Percentiles rank a stretch among this genome's conserved stretches.
Evolutionary conservation across 1,140 invertebrate species (phyloP).

Genomic region (Drosophila kanapiae): DNA sequence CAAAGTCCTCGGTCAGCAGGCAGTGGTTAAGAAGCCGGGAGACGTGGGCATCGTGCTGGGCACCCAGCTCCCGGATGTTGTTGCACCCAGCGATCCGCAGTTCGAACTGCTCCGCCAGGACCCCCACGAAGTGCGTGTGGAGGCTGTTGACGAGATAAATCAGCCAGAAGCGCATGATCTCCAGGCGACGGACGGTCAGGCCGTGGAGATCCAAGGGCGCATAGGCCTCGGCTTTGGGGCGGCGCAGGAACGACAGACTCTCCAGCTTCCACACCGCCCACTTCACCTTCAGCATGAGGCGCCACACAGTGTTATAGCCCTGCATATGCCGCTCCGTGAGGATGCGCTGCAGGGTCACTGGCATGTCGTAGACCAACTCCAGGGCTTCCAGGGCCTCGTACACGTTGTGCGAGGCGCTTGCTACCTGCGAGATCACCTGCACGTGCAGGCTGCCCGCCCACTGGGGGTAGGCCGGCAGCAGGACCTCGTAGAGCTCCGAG

Average conservation of each 20-base stretch:
- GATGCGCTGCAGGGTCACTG: conserved; percentile 50
- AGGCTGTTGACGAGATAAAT: conserved; percentile 66
- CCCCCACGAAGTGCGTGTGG: conserved; percentile 72
- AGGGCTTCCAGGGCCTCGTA: conserved; percentile 69
- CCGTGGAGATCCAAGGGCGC: conserved; percentile 64
- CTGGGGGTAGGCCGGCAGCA: conserved; percentile 36
- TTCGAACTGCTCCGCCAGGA: conserved; percentile 61
- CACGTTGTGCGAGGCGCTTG: conserved; percentile 48
- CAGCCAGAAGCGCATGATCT: conserved; percentile 83
- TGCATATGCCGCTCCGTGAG: conserved; percentile 48
- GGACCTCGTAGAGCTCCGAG: conserved; percentile 55
- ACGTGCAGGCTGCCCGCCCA: conserved; percentile 50
- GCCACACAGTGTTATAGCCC: conserved; percentile 76
- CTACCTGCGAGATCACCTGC: conserved; percentile 42
- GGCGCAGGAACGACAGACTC: conserved; percentile 61
- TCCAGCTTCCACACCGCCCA: conserved; percentile 78
- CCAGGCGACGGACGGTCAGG: conserved; percentile 73
- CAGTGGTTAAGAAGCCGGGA: conserved; percentile 58
- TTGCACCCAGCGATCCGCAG: conserved; percentile 36
- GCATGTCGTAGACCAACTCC: conserved; percentile 56
- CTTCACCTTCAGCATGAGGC: conserved; percentile 77
- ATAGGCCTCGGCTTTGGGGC: conserved; percentile 26
- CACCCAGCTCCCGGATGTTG: conserved; percentile 59
- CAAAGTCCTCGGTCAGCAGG: conserved; percentile 53
- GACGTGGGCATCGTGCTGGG: conserved; percentile 53